These are phyloP conservation scores for Drosophila helvetica DNA, from an alignment of 2,888 invertebrate species.

Conservation along the genomic window DNA sequence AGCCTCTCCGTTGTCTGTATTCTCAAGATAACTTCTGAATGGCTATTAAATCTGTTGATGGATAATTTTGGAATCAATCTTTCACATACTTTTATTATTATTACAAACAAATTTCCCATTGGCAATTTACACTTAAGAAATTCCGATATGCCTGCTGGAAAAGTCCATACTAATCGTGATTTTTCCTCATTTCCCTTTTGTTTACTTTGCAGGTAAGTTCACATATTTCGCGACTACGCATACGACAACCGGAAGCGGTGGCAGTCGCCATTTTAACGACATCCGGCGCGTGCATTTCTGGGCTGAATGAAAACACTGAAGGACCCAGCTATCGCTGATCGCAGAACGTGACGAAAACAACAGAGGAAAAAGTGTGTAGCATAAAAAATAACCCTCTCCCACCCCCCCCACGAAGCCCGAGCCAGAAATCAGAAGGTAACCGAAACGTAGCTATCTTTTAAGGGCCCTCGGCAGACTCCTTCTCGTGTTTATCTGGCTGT, in stretches of 20 bases:
- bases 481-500: constrained; percentile 28
- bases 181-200: constrained; percentile 14
- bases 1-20: neutral
- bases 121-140: neutral
- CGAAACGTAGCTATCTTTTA: neutral
- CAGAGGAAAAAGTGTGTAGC: constrained; percentile 31
- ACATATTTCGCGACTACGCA: constrained; percentile 20
- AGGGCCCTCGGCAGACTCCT: constrained; percentile 16
- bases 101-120: neutral
- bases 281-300: constrained; percentile 75
- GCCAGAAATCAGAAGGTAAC: constrained; percentile 45
- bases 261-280: constrained; percentile 64
- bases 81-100: neutral
- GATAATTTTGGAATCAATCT: neutral
- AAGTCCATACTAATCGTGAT: constrained; percentile 20
- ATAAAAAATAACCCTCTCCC: constrained; percentile 7
- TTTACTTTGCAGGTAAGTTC: constrained; percentile 48
- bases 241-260: constrained; percentile 40
- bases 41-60: neutral
- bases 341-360: constrained; percentile 76
- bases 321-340: constrained; percentile 42
- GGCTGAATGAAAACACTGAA: constrained; percentile 33
- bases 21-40: neutral
- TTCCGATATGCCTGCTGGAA: constrained; percentile 8
- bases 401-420: neutral